Evolutionary conservation across 92 coral and sea anemone genomes (phyloP).

Genomic region (Paragorgia papillata): DNA sequence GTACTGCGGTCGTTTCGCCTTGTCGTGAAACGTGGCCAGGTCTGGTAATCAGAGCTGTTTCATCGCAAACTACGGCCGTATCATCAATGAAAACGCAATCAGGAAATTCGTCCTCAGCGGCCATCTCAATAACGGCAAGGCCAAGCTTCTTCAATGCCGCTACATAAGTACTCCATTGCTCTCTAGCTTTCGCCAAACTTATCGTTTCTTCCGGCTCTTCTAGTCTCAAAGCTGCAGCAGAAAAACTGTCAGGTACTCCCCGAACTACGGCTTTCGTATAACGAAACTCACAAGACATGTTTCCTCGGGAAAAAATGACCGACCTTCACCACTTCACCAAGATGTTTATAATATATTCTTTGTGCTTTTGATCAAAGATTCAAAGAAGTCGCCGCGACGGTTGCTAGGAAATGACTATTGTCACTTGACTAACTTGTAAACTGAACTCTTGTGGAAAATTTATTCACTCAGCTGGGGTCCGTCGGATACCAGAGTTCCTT

Average conservation of each 20-base stretch:
- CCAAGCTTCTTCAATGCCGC: slow-evolving; percentile 70
- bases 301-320: neutral
- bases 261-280: slow-evolving; percentile 84
- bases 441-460: too few relatives aligned
- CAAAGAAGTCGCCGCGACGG: too few relatives aligned
- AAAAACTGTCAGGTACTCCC: slow-evolving; percentile 73
- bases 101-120: slow-evolving; percentile 73
- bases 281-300: slow-evolving; percentile 37
- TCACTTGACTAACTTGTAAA: too few relatives aligned
- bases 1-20: slow-evolving; percentile 70
- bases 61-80: slow-evolving; percentile 77
- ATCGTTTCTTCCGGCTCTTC: slow-evolving; percentile 61
- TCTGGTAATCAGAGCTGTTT: slow-evolving; percentile 63
- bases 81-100: slow-evolving; percentile 98
- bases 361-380: too few relatives aligned
- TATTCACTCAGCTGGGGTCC: too few relatives aligned
- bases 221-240: slow-evolving; percentile 72
- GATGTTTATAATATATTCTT: too few relatives aligned
- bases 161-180: slow-evolving; percentile 66
- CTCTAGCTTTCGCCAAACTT: slow-evolving; percentile 69
- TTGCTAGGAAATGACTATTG: too few relatives aligned
- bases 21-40: slow-evolving; percentile 80
- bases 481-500: too few relatives aligned
- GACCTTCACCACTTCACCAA: too few relatives aligned
- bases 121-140: slow-evolving; percentile 66